Evolutionary conservation across 2,888 invertebrate species (phyloP).

Genomic region (Hyposoter didymator): DNA sequence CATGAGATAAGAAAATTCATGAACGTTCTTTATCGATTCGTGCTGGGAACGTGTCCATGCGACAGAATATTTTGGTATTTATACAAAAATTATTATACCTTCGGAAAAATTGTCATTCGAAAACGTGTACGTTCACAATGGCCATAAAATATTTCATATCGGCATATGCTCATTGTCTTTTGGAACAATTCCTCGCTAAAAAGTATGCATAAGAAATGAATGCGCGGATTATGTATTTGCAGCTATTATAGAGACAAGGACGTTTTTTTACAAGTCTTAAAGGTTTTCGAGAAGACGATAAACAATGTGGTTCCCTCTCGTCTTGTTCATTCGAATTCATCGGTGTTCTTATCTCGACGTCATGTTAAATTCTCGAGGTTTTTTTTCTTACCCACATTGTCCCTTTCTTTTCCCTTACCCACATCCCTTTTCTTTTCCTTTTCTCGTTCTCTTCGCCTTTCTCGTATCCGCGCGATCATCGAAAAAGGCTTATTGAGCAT

Average conservation of each 20-base stretch:
- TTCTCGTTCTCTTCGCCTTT: slow-evolving; percentile 5
- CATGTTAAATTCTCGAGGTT: slow-evolving; percentile 49
- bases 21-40: not conserved
- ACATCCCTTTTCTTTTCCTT: not conserved
- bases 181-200: slow-evolving; percentile 43
- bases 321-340: slow-evolving; percentile 39
- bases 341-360: slow-evolving; percentile 44
- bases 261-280: slow-evolving; percentile 35
- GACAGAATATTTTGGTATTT: slow-evolving; percentile 27
- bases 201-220: slow-evolving; percentile 39
- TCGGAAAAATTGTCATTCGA: slow-evolving; percentile 1
- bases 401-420: slow-evolving; percentile 25
- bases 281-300: slow-evolving; percentile 54
- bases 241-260: slow-evolving; percentile 45
- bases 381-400: slow-evolving; percentile 9
- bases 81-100: slow-evolving; percentile 48
- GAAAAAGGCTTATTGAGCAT: slow-evolving; percentile 49
- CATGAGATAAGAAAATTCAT: slow-evolving; percentile 21
- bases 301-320: slow-evolving; percentile 46
- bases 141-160: slow-evolving; percentile 52
- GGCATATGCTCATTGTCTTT: slow-evolving; percentile 41
- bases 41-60: not conserved
- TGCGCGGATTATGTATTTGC: slow-evolving; percentile 18
- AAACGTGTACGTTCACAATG: not conserved
- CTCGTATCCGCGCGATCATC: slow-evolving; percentile 26